Conservation (phyloP, 2,888 invertebrate species). For the Anaspis maculata region DNA sequence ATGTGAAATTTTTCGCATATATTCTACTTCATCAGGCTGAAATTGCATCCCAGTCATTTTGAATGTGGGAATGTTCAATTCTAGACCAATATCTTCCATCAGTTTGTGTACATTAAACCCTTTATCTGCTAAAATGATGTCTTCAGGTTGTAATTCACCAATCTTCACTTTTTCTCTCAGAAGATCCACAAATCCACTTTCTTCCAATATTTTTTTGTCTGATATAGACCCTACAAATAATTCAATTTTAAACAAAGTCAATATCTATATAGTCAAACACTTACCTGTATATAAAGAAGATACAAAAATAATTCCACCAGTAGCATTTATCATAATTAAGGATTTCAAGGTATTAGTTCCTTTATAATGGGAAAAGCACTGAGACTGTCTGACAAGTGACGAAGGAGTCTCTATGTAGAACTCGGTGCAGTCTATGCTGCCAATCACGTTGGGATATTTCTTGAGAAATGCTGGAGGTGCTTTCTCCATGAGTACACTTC, state of each 20-base stretch:
- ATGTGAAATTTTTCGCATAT: conserved; percentile 14
- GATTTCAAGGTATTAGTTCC: conserved; percentile 14
- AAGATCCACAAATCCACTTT: conserved; percentile 10
- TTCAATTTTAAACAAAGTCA: not conserved
- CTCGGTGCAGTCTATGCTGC: conserved; percentile 16
- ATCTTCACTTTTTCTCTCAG: conserved; percentile 9
- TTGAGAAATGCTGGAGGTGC: conserved; percentile 10
- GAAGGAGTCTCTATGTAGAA: conserved; percentile 14
- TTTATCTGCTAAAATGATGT: conserved; percentile 19
- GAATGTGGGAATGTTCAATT: conserved; percentile 16
- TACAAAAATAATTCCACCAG: conserved; percentile 15
- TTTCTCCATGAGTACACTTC: conserved; percentile 11
- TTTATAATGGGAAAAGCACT: conserved; percentile 17
- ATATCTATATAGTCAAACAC: not conserved
- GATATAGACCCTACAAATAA: conserved; percentile 7
- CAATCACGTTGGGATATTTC: conserved; percentile 14
- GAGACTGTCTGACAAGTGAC: conserved; percentile 13
- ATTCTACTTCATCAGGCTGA: conserved; percentile 9
- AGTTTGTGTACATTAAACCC: conserved; percentile 16
- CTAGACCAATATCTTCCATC: conserved; percentile 11
- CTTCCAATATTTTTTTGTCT: conserved; percentile 15
- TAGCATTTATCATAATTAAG: conserved; percentile 15
- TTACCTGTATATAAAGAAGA: conserved; percentile 14
- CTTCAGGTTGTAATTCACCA: conserved; percentile 5
- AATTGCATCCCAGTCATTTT: conserved; percentile 14